These are phyloP conservation scores for Gorsachius goisagi DNA, from an alignment of 2,113 vertebrate species.

Conservation along the genomic window DNA sequence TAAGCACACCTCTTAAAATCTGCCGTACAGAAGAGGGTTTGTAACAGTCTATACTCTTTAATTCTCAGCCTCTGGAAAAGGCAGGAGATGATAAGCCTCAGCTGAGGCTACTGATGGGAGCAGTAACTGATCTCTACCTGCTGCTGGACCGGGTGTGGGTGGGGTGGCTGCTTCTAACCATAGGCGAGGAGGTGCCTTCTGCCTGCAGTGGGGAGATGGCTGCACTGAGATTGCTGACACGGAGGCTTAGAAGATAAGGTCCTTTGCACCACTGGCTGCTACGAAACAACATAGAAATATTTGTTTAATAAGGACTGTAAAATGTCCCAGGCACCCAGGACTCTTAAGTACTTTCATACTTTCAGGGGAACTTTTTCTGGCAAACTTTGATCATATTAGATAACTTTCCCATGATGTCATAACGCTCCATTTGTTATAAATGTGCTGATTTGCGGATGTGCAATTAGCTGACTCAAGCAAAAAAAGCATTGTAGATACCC, in stretches of 20 bases:
- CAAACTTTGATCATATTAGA: conserved; percentile 34
- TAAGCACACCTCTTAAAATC: background rate
- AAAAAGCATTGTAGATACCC: conserved; percentile 37
- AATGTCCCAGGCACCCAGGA: conserved; percentile 32
- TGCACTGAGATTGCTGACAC: background rate
- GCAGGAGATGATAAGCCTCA: background rate
- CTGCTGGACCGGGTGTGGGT: background rate
- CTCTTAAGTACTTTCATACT: conserved; percentile 12
- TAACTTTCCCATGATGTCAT: conserved; percentile 32
- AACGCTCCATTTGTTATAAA: conserved; percentile 11
- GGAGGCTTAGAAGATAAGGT: background rate
- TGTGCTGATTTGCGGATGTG: conserved; percentile 51
- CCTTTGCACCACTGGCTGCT: background rate
- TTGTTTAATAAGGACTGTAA: conserved; percentile 35
- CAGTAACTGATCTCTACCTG: background rate
- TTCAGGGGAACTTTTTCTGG: conserved; percentile 27
- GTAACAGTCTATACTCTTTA: background rate
- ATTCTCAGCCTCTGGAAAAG: background rate
- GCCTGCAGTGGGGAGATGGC: background rate
- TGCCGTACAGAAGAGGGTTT: background rate
- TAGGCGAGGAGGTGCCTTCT: background rate
- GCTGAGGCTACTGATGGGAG: background rate
- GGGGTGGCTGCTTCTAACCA: background rate
- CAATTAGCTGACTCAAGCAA: conserved; percentile 53
- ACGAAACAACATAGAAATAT: background rate